Percentiles rank a stretch among this genome's conserved stretches.
phyloP scores from a whole-genome alignment of 23 tunicate species.

The Phallusia fumigata region DNA sequence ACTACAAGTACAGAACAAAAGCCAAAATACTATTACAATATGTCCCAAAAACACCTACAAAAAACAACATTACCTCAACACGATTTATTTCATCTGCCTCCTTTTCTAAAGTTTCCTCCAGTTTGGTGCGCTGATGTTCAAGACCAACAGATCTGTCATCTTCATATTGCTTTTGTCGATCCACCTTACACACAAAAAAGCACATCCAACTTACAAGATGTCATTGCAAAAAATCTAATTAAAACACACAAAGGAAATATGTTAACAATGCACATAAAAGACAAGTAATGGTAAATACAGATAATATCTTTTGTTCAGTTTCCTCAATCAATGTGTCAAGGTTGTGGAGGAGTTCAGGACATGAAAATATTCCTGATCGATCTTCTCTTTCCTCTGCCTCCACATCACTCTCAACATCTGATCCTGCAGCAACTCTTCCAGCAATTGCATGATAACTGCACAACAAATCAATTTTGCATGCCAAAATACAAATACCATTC shows the following conservation, averaged over 20 bases:
- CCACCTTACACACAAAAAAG: constrained; percentile 34
- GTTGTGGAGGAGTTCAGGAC: constrained; percentile 90
- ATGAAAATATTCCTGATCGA: constrained; percentile 48
- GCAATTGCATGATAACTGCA: constrained; percentile 91
- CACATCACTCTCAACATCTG: constrained; percentile 71
- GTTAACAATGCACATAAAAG: too few relatives aligned
- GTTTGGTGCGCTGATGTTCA: constrained; percentile 55
- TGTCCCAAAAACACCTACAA: too few relatives aligned
- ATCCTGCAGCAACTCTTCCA: constrained; percentile 58
- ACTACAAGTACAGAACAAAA: too few relatives aligned
- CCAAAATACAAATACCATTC: too few relatives aligned
- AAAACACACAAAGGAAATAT: too few relatives aligned
- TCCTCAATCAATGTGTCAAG: constrained; percentile 78
- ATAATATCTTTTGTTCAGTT: constrained; percentile 78
- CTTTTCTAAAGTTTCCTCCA: constrained; percentile 36
- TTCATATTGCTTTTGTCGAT: constrained; percentile 80
- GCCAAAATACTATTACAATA: too few relatives aligned
- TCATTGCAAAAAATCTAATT: too few relatives aligned
- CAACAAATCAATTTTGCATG: neutral
- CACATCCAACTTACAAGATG: too few relatives aligned
- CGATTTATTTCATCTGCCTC: constrained; percentile 66
- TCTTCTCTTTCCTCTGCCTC: constrained; percentile 29
- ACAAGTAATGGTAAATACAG: constrained; percentile 22
- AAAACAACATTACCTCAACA: constrained; percentile 42
- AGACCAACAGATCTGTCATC: constrained; percentile 77